These are phyloP conservation scores for Drosophila setosimentum DNA, from an alignment of 2,888 invertebrate species.

Conservation along the genomic window DNA sequence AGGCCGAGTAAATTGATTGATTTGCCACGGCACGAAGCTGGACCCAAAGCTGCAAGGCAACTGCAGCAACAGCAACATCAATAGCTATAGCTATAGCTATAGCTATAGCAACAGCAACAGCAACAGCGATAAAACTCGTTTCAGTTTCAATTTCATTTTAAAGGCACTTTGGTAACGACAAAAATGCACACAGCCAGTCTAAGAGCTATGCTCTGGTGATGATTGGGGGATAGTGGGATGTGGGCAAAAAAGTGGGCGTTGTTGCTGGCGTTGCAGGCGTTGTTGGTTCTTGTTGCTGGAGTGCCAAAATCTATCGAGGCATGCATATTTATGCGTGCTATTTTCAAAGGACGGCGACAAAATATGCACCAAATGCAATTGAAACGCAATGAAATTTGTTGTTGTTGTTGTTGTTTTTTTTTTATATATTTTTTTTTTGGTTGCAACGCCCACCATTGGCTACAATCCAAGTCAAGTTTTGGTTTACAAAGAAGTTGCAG, in stretches of 20 bases:
- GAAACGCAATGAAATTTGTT: constrained; percentile 66
- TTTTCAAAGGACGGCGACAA: constrained; percentile 67
- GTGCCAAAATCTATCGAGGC: constrained; percentile 66
- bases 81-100: background rate
- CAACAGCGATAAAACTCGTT: constrained; percentile 65
- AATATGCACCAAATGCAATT: constrained; percentile 76
- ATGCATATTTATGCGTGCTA: constrained; percentile 45
- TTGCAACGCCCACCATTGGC: constrained; percentile 74
- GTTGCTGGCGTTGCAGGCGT: constrained; percentile 38
- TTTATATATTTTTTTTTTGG: background rate
- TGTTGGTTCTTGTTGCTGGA: constrained; percentile 37
- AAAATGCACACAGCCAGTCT: constrained; percentile 29
- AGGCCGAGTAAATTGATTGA: constrained; percentile 79
- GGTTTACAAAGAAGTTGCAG: constrained; percentile 21
- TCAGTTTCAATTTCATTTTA: constrained; percentile 77
- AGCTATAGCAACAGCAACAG: constrained; percentile 16
- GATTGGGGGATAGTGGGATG: constrained; percentile 15
- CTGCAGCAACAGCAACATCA: constrained; percentile 24
- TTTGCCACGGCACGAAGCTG: constrained; percentile 80
- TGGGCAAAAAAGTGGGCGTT: constrained; percentile 65
- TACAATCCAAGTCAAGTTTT: constrained; percentile 36
- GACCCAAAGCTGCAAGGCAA: constrained; percentile 55
- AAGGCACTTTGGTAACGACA: constrained; percentile 63
- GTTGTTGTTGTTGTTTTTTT: background rate
- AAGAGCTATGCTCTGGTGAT: constrained; percentile 11